phyloP scores from a whole-genome alignment of 2,113 vertebrate species.

The Corythaeola cristata region DNA sequence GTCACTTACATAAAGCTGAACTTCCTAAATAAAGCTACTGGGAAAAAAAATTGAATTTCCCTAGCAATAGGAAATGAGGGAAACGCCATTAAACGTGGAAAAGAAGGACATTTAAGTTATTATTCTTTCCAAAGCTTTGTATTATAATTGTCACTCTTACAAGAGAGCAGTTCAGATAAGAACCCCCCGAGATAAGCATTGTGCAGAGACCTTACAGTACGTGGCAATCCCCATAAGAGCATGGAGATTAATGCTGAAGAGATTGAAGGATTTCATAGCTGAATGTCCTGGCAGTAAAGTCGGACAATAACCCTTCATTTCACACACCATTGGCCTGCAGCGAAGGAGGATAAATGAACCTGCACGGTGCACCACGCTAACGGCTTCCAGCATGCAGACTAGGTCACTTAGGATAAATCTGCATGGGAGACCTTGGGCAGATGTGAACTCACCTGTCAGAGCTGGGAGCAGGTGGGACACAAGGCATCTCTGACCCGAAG shows the following conservation, averaged over 20 bases:
- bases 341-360: background rate
- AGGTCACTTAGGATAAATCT: background rate
- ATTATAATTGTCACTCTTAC: background rate
- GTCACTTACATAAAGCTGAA: background rate
- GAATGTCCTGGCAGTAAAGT: background rate
- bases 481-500: background rate
- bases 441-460: accelerated
- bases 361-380: accelerated
- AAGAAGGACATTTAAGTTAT: background rate
- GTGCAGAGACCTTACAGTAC: background rate
- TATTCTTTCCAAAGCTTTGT: background rate
- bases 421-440: background rate
- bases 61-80: background rate
- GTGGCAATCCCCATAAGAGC: background rate
- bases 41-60: background rate
- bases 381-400: background rate
- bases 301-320: slow-evolving; percentile 1
- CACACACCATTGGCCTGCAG: background rate
- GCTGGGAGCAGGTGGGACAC: background rate
- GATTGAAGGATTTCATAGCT: background rate
- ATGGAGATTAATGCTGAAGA: background rate
- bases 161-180: background rate
- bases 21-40: background rate
- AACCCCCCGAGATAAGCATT: background rate
- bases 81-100: background rate